Base-by-base conservation (phyloP, 2,888 invertebrate species). In the Globia sparganii region DNA sequence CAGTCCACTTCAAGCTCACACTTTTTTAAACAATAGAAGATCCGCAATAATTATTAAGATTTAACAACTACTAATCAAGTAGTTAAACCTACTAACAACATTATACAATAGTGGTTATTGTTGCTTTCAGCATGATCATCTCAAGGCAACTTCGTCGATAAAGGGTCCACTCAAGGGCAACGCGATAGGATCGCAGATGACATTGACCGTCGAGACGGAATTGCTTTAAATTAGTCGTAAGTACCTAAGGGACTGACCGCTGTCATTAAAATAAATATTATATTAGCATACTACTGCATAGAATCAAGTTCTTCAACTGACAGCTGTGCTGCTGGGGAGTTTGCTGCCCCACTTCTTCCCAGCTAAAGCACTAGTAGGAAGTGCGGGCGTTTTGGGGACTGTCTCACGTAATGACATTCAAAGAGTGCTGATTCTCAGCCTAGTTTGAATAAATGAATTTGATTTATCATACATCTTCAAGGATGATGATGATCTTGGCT, bases 111-210 rank as follows among this genome's bases (percentile, higher is more conserved):
- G 18, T 31, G 8, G 34, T 64, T 53, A 37, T n/a, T 34, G 46
- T 31, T 15, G 65, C 11, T 43, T 46, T 46, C 21, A 49, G 62
- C 62, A 31, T 53, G 58, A 31, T 53, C 21, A 66, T 74, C 15
- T 56, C 64, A 76, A 71, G 68, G 77, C 25, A 62, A 59, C 18
- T 2, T 15, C 4, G 34, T 11, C 34, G 82, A 77, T 81, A 72
- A 72, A 69, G 65, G 31, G 49, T 61, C 31, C 15, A 25, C 18
- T 28, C 13, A n/a, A 58, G 58, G 67, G 46, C 67, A 61, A 58
- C 9, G 9, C 43, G 67, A 78, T 71, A 78, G 59, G 46, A 64
- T 59, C 37, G 28, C 31, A 31, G 58, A 78, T 40, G 43, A 21
- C 58, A 40, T 40, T 56, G 53, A 71, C 58, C 58, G 62, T n/a